Base-by-base conservation (phyloP, 2,113 vertebrate species). In the Eira barbara region DNA sequence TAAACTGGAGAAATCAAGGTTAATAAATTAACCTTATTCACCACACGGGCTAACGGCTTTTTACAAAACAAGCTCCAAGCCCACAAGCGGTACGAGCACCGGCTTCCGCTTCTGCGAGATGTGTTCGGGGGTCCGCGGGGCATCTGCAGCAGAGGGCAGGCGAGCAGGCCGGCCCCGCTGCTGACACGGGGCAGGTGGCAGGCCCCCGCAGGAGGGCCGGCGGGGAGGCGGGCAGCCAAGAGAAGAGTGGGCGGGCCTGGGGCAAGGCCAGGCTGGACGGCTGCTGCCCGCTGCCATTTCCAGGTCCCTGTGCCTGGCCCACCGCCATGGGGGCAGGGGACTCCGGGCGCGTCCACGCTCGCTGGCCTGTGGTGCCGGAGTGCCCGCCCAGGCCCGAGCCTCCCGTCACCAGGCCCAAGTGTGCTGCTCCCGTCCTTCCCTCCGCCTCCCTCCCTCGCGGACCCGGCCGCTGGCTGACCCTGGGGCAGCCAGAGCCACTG, bases 81-180 rank as follows among this genome's bases (percentile, higher is more conserved):
- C 17, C 47, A 3, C 13, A 55, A 42, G 31, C 6, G 5, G 39
- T 17, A 13, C 3, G 2, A 67, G n/a, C 34, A 21, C 31, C 10
- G 1, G 3, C 14, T 7, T 21, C 36, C n/a, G 2, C 36, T 8
- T 0, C 42, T 21, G 1, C 7, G 7, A 20, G 67, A 34, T 0
- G 0, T 13, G 23, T 3, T 0, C 23, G 1, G 4, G 36, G 1
- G 1, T 4, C 5, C 63, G 71, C 1, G 1, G 57, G 42, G 18
- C 4, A 4, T 17, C n/a, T 21, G 31, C 31, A 18, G 5, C 23
- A 1, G 36, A n/a, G 42, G 11, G 11, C 76, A 57, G 73, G 9
- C 0, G 0, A 15, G 34, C 6, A 14, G 42, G 7, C 25, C 3
- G 27, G 10, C n/a, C 18, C 23, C 8, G 2, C 52, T 34, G 39